Evolutionary conservation across 1,140 invertebrate species (phyloP).

Genomic region (Cotesia chilonis): DNA sequence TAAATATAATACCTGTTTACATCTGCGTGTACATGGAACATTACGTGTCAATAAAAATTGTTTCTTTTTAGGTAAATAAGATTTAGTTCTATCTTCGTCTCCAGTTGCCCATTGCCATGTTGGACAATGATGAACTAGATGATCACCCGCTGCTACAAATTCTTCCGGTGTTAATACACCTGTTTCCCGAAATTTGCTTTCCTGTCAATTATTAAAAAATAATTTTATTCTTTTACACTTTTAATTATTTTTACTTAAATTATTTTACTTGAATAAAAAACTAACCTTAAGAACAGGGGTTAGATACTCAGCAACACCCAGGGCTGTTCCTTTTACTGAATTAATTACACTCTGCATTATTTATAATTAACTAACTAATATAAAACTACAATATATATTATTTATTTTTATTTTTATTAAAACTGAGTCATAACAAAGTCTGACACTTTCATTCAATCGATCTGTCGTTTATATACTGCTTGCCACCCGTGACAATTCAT

Average conservation of each 20-base stretch:
- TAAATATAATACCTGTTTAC: slow-evolving; percentile 79
- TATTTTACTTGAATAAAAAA: slow-evolving; percentile 8
- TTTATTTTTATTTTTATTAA: neutral
- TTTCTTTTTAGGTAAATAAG: slow-evolving; percentile 93
- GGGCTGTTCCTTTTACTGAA: slow-evolving; percentile 91
- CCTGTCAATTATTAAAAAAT: slow-evolving; percentile 67
- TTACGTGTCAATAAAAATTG: slow-evolving; percentile 98
- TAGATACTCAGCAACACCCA: slow-evolving; percentile 94
- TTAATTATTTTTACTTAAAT: neutral
- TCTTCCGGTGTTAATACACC: slow-evolving; percentile 96
- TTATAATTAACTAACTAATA: slow-evolving; percentile 11
- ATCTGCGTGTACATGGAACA: slow-evolving; percentile 92
- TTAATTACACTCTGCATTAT: slow-evolving; percentile 96
- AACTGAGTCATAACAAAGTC: no score
- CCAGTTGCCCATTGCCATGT: slow-evolving; percentile 98
- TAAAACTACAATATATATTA: neutral
- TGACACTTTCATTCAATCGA: no score
- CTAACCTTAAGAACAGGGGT: slow-evolving; percentile 93
- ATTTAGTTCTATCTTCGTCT: slow-evolving; percentile 84
- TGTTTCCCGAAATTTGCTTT: slow-evolving; percentile 98
- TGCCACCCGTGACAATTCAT: no score
- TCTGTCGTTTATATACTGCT: no score
- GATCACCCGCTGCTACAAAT: slow-evolving; percentile 97
- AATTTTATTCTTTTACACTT: neutral
- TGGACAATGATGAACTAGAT: slow-evolving; percentile 98